phyloP scores from a whole-genome alignment of 2,113 vertebrate genomes.

The Hippoglossus stenolepis region DNA sequence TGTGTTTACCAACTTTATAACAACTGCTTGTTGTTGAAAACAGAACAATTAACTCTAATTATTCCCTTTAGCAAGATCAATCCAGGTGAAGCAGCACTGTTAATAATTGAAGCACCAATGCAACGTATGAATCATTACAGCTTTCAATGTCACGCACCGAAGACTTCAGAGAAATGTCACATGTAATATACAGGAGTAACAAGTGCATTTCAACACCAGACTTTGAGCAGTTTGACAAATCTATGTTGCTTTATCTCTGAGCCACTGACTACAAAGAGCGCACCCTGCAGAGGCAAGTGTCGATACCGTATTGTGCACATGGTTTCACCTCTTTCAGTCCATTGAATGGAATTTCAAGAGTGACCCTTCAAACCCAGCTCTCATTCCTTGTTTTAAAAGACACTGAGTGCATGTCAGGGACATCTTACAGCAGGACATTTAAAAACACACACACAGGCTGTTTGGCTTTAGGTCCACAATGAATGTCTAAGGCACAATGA shows the following conservation, averaged over 20 bases:
- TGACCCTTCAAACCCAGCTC: neutral
- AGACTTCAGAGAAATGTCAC: slow-evolving; percentile 11
- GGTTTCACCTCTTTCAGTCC: slow-evolving; percentile 29
- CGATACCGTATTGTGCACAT: slow-evolving; percentile 25
- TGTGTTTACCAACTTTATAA: neutral
- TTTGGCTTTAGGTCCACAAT: too few species aligned
- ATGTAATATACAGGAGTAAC: slow-evolving; percentile 13
- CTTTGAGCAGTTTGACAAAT: slow-evolving; percentile 16
- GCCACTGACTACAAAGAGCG: slow-evolving; percentile 25
- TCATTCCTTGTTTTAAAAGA: slow-evolving; percentile 5
- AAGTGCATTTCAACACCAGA: slow-evolving; percentile 18
- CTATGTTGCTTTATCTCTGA: slow-evolving; percentile 6
- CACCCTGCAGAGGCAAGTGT: slow-evolving; percentile 44
- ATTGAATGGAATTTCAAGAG: slow-evolving; percentile 27
- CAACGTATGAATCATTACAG: too few species aligned
- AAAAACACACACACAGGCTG: neutral
- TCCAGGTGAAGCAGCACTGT: neutral
- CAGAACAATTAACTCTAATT: neutral
- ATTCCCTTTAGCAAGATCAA: slow-evolving; percentile 10
- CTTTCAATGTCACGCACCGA: neutral
- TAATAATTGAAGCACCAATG: slow-evolving; percentile 26
- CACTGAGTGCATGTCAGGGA: slow-evolving; percentile 8
- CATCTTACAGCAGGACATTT: slow-evolving; percentile 14
- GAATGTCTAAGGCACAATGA: neutral
- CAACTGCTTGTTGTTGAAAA: neutral